Conservation (phyloP, 2,797 vertebrate species). For the Sarcoramphus papa region DNA sequence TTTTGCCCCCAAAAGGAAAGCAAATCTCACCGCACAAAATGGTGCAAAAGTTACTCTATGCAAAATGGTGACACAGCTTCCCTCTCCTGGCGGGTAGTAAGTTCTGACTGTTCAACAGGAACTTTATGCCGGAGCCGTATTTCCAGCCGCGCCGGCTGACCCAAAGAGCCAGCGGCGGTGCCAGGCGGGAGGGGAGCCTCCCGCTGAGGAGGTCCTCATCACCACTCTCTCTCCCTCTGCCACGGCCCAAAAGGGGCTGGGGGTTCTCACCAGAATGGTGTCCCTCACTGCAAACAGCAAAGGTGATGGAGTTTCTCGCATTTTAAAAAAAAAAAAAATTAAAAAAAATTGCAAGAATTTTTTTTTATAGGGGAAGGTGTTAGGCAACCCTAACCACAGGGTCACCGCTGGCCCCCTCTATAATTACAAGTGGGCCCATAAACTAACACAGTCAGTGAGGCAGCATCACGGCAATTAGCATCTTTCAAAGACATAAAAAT, state of each 20-base stretch:
- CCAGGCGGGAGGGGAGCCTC: background rate
- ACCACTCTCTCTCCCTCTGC: too few species aligned
- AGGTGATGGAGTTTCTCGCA: background rate
- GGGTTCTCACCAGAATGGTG: background rate
- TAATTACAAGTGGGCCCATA: background rate
- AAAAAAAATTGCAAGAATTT: background rate
- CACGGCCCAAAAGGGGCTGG: rapidly evolving
- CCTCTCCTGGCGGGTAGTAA: rapidly evolving
- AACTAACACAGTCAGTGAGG: background rate
- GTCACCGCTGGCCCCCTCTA: background rate
- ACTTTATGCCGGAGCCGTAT: rapidly evolving
- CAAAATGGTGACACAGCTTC: background rate
- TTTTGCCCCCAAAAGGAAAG: background rate
- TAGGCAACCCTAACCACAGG: background rate
- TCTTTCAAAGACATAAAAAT: constrained; percentile 22
- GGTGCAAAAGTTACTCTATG: background rate
- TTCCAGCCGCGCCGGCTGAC: background rate
- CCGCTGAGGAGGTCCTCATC: rapidly evolving
- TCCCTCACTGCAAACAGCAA: background rate
- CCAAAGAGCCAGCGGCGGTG: background rate
- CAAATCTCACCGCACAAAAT: background rate
- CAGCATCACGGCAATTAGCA: background rate
- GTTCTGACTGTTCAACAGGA: background rate
- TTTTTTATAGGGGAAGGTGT: background rate
- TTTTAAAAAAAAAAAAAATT: background rate